Evolutionary conservation across 2,888 invertebrate species (phyloP).

Genomic region (Pammene fasciana): DNA sequence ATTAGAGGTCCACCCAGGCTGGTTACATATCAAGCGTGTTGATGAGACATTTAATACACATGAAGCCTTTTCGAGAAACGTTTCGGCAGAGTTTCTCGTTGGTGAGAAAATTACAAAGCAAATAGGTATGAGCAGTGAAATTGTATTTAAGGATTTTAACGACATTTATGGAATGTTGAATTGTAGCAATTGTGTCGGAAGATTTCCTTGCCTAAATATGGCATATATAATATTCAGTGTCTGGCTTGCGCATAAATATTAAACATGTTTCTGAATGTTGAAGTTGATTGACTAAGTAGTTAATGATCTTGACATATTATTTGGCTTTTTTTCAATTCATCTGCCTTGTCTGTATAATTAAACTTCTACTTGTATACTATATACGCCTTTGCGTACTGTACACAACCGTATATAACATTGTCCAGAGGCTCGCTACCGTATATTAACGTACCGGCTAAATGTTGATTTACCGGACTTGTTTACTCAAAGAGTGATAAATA

Average conservation of each 20-base stretch:
- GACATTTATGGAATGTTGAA: background rate
- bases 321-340: too few species aligned
- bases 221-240: too few species aligned
- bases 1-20: conserved; percentile 14
- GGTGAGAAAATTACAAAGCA: background rate
- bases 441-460: conserved; percentile 26
- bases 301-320: too few species aligned
- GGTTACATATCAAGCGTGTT: conserved; percentile 19
- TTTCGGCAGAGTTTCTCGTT: background rate
- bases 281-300: too few species aligned
- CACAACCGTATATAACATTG: conserved; percentile 1
- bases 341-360: too few species aligned
- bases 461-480: conserved; percentile 37
- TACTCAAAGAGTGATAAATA: conserved; percentile 29
- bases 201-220: too few species aligned
- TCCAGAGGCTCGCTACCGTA: background rate
- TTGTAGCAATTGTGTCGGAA: too few species aligned
- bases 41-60: conserved; percentile 17
- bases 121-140: background rate
- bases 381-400: too few species aligned
- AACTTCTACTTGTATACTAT: too few species aligned
- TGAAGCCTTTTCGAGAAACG: conserved; percentile 1
- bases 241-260: too few species aligned
- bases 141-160: background rate
- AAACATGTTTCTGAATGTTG: too few species aligned